Evolutionary conservation across 2,797 vertebrate genomes (phyloP).

Genomic region (Dromococcyx pavoninus): DNA sequence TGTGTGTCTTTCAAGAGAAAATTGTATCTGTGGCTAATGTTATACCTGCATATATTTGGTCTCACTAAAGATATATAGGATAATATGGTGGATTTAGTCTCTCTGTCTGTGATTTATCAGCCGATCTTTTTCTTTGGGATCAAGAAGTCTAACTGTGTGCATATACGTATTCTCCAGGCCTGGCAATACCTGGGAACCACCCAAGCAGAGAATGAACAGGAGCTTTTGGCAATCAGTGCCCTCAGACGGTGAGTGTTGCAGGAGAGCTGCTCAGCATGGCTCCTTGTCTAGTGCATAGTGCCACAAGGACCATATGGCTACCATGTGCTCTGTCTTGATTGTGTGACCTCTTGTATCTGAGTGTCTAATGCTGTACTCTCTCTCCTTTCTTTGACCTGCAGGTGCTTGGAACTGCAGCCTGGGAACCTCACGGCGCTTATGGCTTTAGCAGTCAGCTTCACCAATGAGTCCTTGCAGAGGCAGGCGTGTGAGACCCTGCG

Average conservation of each 20-base stretch:
- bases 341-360: neutral
- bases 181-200: slow-evolving; percentile 98
- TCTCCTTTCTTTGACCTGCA: slow-evolving; percentile 47
- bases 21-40: neutral
- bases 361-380: neutral
- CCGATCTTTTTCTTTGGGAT: neutral
- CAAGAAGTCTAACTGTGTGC: neutral
- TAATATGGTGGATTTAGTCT: neutral
- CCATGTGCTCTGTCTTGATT: neutral
- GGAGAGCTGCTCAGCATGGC: neutral
- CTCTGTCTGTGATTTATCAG: neutral
- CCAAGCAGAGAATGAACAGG: slow-evolving; percentile 98
- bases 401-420: slow-evolving; percentile 94
- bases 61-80: neutral
- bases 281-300: neutral
- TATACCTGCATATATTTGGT: neutral
- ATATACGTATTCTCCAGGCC: slow-evolving; percentile 77
- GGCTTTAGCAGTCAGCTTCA: slow-evolving; percentile 97
- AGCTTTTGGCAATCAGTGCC: slow-evolving; percentile 95
- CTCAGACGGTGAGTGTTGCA: slow-evolving; percentile 86
- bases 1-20: neutral
- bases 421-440: slow-evolving; percentile 94
- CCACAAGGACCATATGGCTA: neutral
- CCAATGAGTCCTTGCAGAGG: slow-evolving; percentile 95
- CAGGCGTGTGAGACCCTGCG: slow-evolving; percentile 95